Evolutionary conservation across 2,797 vertebrate species (phyloP).

Genomic region (Artibeus lituratus): DNA sequence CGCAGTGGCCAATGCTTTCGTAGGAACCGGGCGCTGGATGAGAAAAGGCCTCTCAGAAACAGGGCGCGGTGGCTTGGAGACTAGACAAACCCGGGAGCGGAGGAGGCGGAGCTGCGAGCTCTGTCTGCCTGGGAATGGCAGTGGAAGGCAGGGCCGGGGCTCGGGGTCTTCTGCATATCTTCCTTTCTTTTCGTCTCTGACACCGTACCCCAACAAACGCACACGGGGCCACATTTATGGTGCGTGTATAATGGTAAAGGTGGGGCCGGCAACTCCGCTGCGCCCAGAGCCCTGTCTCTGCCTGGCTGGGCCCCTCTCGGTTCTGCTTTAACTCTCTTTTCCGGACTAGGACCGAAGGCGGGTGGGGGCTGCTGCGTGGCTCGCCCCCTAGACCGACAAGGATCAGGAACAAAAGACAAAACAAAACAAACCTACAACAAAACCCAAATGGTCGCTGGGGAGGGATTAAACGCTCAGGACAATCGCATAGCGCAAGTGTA

Average conservation of each 20-base stretch:
- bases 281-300: neutral
- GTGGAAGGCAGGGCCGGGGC: neutral
- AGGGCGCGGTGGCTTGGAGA: neutral
- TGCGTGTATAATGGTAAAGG: neutral
- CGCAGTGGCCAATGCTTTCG: neutral
- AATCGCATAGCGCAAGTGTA: neutral
- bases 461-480: neutral
- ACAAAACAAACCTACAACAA: neutral
- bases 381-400: neutral
- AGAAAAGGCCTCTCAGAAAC: neutral
- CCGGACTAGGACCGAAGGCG: fast-evolving
- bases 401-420: neutral
- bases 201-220: neutral
- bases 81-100: fast-evolving
- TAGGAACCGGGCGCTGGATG: neutral
- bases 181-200: neutral
- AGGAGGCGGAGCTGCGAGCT: neutral
- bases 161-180: neutral
- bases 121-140: no score
- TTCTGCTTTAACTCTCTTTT: neutral
- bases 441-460: neutral
- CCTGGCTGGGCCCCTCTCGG: neutral
- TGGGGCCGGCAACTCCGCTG: neutral
- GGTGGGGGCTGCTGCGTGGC: no score
- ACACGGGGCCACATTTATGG: neutral